phyloP scores from a whole-genome alignment of 2,888 invertebrate species.

The Leucania comma region DNA sequence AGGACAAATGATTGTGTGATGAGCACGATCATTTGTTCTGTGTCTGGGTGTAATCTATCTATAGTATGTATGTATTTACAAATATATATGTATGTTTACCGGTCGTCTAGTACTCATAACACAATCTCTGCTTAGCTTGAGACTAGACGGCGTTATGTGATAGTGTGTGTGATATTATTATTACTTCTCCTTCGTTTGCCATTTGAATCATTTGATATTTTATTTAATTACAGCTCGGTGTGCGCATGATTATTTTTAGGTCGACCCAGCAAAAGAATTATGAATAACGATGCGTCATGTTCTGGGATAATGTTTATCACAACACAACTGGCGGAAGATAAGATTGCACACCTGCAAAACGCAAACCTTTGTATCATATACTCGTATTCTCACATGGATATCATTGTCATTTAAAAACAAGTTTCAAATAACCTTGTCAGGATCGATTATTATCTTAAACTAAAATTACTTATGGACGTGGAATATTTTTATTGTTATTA shows the following conservation, averaged over 20 bases:
- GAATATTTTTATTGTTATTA: background rate
- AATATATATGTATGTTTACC: too few species aligned
- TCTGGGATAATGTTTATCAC: conserved; percentile 35
- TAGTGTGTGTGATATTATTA: too few species aligned
- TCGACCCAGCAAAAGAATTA: conserved; percentile 20
- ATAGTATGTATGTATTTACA: too few species aligned
- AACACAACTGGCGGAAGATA: conserved; percentile 27
- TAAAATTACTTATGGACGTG: background rate
- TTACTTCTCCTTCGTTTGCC: background rate
- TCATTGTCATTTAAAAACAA: conserved; percentile 7
- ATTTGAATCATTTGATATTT: conserved; percentile 28
- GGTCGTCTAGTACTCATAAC: too few species aligned
- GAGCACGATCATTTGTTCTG: too few species aligned
- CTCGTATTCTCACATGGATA: conserved; percentile 9
- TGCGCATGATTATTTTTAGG: conserved; percentile 36
- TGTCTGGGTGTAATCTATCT: too few species aligned
- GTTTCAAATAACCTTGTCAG: conserved; percentile 5
- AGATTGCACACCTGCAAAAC: conserved; percentile 31
- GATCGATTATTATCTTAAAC: background rate
- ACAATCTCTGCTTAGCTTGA: too few species aligned
- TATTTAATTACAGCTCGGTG: conserved; percentile 40
- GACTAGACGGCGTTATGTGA: too few species aligned
- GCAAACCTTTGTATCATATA: conserved; percentile 4
- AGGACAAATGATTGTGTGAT: too few species aligned
- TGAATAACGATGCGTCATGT: conserved; percentile 44